Evolutionary conservation across 2,113 vertebrate genomes (phyloP).

Genomic region (Physeter macrocephalus): DNA sequence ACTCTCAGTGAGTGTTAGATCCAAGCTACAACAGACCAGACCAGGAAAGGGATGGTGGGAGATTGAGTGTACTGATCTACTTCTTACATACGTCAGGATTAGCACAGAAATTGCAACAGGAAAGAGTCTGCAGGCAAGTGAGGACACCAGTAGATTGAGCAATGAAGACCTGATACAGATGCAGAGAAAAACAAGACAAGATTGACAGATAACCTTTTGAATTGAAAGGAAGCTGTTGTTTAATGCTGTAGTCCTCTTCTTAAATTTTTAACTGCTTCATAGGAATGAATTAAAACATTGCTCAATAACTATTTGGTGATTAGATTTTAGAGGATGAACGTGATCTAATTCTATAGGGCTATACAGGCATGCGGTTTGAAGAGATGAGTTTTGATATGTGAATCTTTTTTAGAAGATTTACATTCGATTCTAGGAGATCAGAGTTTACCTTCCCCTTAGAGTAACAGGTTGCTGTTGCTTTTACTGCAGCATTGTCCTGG

Average conservation of each 20-base stretch:
- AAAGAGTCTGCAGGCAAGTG: background rate
- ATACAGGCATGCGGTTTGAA: background rate
- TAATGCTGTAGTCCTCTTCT: background rate
- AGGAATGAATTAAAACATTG: constrained; percentile 20
- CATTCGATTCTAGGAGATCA: background rate
- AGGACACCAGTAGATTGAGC: background rate
- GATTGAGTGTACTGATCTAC: background rate
- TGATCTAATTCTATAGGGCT: background rate
- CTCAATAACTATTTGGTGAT: background rate
- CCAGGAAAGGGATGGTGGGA: background rate
- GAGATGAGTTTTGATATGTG: background rate
- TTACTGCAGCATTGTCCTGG: background rate
- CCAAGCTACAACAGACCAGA: background rate
- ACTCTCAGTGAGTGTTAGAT: background rate
- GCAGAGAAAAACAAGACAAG: background rate
- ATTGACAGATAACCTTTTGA: constrained; percentile 30
- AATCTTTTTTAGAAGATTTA: background rate
- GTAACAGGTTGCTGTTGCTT: background rate
- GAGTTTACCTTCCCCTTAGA: background rate
- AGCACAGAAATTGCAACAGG: background rate
- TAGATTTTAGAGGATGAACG: background rate
- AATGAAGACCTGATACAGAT: background rate
- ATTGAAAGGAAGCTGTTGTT: background rate
- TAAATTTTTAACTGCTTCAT: constrained; percentile 20
- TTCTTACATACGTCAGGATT: background rate